These are phyloP conservation scores for Agrenia bidenticulata DNA, from an alignment of 2,888 invertebrate species.

Conservation along the genomic window DNA sequence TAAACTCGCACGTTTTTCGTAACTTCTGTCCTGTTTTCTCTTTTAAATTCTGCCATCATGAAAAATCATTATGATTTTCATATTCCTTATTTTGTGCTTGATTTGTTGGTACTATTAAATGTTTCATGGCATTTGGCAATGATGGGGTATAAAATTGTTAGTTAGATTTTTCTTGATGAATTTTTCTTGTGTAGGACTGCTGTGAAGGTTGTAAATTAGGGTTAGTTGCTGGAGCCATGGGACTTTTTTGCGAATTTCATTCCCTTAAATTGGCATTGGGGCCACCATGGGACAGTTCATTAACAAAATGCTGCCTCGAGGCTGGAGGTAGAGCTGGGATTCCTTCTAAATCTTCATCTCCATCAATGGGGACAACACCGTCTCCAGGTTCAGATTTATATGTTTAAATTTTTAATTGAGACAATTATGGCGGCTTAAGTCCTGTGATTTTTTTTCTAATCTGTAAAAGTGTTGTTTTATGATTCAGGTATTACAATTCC, in stretches of 20 bases:
- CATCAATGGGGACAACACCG: neutral
- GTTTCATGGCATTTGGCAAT: slow-evolving; percentile 18
- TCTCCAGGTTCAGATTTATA: neutral
- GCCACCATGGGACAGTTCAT: slow-evolving; percentile 64
- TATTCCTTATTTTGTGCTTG: slow-evolving; percentile 11
- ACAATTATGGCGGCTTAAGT: too few relatives aligned
- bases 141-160: too few relatives aligned
- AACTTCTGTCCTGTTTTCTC: slow-evolving; percentile 9
- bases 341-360: slow-evolving; percentile 51
- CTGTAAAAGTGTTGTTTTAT: too few relatives aligned
- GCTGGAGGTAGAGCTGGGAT: slow-evolving; percentile 51
- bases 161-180: too few relatives aligned
- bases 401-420: too few relatives aligned
- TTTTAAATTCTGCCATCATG: too few relatives aligned
- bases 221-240: slow-evolving; percentile 63
- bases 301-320: slow-evolving; percentile 64
- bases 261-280: slow-evolving; percentile 60
- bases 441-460: too few relatives aligned
- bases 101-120: neutral
- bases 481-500: neutral
- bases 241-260: slow-evolving; percentile 62
- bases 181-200: slow-evolving; percentile 59
- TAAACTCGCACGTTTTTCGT: neutral
- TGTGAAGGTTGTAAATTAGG: slow-evolving; percentile 68
- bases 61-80: slow-evolving; percentile 14